Evolutionary conservation across 2,797 vertebrate genomes (phyloP).

Genomic region (Mormyrops attenuatus): DNA sequence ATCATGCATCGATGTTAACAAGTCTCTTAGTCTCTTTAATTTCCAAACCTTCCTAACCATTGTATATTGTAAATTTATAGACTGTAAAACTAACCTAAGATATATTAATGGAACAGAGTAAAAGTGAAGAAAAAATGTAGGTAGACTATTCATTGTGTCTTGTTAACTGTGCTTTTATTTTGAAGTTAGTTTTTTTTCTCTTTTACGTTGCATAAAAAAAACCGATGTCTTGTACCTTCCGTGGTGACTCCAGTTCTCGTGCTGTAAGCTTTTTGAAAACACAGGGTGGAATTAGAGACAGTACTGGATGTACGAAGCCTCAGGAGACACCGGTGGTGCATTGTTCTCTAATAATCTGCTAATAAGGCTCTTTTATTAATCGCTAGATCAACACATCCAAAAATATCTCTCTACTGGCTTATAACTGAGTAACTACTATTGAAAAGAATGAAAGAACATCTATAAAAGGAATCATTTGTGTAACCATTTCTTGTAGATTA

Average conservation of each 20-base stretch:
- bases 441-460: constrained; percentile 69
- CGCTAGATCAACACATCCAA: constrained; percentile 76
- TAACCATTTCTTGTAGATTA: constrained; percentile 93
- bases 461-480: constrained; percentile 86
- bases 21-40: constrained; percentile 68
- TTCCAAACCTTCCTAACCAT: constrained; percentile 91
- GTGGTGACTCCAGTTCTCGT: constrained; percentile 86
- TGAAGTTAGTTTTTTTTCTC: constrained; percentile 16
- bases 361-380: constrained; percentile 81
- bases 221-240: constrained; percentile 75
- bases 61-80: constrained; percentile 98
- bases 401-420: constrained; percentile 76
- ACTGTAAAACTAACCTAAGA: constrained; percentile 94
- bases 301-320: constrained; percentile 77
- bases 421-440: constrained; percentile 85
- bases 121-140: constrained; percentile 72
- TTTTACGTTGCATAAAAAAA: constrained; percentile 65
- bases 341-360: constrained; percentile 67
- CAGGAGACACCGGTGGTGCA: constrained; percentile 78
- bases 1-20: constrained; percentile 86
- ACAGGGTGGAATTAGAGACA: constrained; percentile 94
- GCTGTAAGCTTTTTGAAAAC: constrained; percentile 82
- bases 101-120: constrained; percentile 72
- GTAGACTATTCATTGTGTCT: constrained; percentile 89
- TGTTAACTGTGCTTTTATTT: constrained; percentile 81